Conservation (phyloP, 2,888 invertebrate genomes). For the Lordiphosa andalusiaca region DNA sequence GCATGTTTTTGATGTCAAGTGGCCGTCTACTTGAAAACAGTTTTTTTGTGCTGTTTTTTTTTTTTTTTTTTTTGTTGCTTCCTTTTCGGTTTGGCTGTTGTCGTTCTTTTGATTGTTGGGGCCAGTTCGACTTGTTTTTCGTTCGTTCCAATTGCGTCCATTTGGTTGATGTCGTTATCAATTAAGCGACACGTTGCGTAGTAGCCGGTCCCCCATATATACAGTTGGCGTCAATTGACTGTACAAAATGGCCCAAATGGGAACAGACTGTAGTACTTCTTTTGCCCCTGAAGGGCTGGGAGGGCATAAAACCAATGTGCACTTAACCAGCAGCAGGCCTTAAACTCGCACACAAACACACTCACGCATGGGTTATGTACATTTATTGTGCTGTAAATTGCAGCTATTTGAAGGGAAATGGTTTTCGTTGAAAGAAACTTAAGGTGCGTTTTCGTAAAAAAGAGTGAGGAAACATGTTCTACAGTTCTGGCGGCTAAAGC, state of each 20-base stretch:
- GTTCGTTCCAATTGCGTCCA: slow-evolving; percentile 42
- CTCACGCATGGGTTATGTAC: not conserved
- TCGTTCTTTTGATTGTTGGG: slow-evolving; percentile 17
- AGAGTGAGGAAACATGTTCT: too few relatives aligned
- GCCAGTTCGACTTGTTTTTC: slow-evolving; percentile 10
- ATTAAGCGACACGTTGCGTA: slow-evolving; percentile 67
- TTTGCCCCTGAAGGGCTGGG: slow-evolving; percentile 1
- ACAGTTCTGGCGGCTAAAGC: too few relatives aligned
- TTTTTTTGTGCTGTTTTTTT: slow-evolving; percentile 27
- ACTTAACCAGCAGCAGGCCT: slow-evolving; percentile 28
- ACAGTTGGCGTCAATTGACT: slow-evolving; percentile 62
- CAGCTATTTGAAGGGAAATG: too few relatives aligned
- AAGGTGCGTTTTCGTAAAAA: too few relatives aligned
- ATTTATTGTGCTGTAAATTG: slow-evolving; percentile 1
- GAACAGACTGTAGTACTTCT: slow-evolving; percentile 4
- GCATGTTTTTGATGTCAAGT: slow-evolving; percentile 46
- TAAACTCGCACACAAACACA: slow-evolving; percentile 18
- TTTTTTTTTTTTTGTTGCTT: slow-evolving; percentile 20
- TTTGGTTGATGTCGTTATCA: slow-evolving; percentile 72
- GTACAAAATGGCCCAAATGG: slow-evolving; percentile 42
- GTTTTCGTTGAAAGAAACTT: too few relatives aligned
- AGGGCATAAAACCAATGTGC: slow-evolving; percentile 11
- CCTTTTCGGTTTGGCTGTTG: slow-evolving; percentile 10
- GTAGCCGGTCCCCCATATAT: slow-evolving; percentile 30
- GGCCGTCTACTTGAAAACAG: slow-evolving; percentile 44